Base-by-base conservation (phyloP, 1,140 invertebrate species). In the Camponotus pennsylvanicus region DNA sequence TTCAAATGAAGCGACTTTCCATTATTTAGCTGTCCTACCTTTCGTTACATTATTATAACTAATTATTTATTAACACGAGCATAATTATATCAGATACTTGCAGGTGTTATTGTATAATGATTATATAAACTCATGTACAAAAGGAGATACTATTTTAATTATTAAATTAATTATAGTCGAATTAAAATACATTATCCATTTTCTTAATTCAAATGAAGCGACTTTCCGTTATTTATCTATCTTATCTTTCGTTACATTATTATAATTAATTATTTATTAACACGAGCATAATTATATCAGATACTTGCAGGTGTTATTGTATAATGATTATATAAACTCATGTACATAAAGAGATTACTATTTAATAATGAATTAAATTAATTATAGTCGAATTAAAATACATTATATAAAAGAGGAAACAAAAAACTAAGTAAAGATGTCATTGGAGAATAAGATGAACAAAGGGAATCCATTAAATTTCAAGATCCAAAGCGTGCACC, bases 391-490 rank as follows among this genome's bases (percentile, higher is more conserved):
- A 11, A 37, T 37, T 73, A 34, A 57, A 73, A 73, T 71, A 27
- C 27, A 45, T 4, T 45, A 40, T 8, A 32, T 45, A 63, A 40
- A 4, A n/a, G 2, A 11, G 18, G 45, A 15, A n/a, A 9, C 40
- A 63, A 63, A 15, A 32, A 63, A 13, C n/a, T 49, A 9, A 18
- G 32, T 42, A 11, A n/a, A 42, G 4, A 70, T 45, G 3, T 59
- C 40, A 61, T 18, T 59, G 13, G 7, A 59, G 52, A 71, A 42
- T 45, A 59, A 61, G 40, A 69, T 37, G 18, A 66, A 55, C 2
- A 27, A 67, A 18, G 18, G 49, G 59, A 15, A 63, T 8, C 27
- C 79, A 40, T 73, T 73, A 75, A 83, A 83, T 83, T 61, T 75
- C 40, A 61, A 32, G 34, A 69, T 8, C 8, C 11, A 69, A 67